Conservation (phyloP, 37 sponge, comb jelly and placozoan species). For the Hexactinellida sp. region DNA sequence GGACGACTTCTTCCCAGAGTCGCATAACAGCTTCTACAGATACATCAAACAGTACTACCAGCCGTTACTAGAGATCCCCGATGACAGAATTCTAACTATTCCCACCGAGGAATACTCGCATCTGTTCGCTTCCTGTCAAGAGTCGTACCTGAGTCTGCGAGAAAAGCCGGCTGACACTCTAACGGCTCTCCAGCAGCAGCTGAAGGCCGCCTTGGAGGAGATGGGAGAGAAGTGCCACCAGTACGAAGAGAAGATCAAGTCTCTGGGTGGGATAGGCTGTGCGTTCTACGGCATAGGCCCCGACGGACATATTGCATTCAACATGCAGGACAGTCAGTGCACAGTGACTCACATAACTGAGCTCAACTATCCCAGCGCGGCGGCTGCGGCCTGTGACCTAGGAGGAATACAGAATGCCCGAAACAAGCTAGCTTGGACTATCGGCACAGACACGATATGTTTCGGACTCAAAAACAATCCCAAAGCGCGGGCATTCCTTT, state of each 20-base stretch:
- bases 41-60: constrained; percentile 2
- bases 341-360: neutral
- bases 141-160: neutral
- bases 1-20: constrained; percentile 8
- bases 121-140: neutral
- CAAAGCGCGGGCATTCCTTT: neutral
- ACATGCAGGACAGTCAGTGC: neutral
- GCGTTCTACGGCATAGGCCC: constrained; percentile 1
- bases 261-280: constrained; percentile 13
- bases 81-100: neutral
- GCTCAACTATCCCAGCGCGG: constrained; percentile 8
- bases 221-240: neutral
- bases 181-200: neutral
- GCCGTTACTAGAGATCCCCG: neutral
- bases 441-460: neutral
- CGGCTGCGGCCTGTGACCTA: neutral
- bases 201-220: neutral
- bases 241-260: constrained; percentile 12
- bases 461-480: neutral
- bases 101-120: neutral
- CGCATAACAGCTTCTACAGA: neutral
- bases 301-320: constrained; percentile 6
- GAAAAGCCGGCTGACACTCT: neutral
- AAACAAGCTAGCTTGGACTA: constrained; percentile 3
- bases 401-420: neutral